phyloP scores from a whole-genome alignment of 2,888 invertebrate genomes.

The Rotaria sp. region DNA sequence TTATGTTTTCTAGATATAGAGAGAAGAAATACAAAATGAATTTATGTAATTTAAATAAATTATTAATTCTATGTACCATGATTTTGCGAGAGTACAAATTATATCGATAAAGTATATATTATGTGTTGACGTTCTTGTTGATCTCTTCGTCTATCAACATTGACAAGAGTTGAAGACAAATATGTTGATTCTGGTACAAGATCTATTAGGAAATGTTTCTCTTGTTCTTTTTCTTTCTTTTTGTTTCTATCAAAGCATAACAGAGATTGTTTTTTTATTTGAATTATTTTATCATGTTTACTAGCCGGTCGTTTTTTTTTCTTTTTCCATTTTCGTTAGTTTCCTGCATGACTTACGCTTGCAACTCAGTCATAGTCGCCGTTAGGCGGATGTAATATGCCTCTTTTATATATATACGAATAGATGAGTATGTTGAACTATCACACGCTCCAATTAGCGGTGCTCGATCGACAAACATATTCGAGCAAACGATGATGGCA shows the following conservation, averaged over 20 bases:
- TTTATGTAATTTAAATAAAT: neutral
- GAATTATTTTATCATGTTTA: neutral
- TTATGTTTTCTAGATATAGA: neutral
- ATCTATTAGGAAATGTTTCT: neutral
- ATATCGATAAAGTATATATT: neutral
- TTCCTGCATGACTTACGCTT: neutral
- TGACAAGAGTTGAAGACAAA: neutral
- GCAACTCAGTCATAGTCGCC: neutral
- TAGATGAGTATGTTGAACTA: constrained; percentile 2
- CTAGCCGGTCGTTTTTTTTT: neutral
- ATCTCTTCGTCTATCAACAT: neutral
- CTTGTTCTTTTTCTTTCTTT: neutral
- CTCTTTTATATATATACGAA: neutral
- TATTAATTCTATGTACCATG: neutral
- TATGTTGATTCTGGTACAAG: neutral
- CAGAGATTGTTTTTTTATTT: neutral
- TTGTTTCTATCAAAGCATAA: neutral
- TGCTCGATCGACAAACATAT: constrained; percentile 1
- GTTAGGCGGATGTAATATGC: neutral
- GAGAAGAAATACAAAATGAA: neutral
- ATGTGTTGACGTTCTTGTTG: neutral
- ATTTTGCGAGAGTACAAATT: neutral
- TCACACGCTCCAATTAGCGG: neutral
- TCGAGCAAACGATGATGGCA: neutral
- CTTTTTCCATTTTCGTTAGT: neutral